A percentile compares a stretch with the other conserved stretches of the same genome.
phyloP scores from a whole-genome alignment of 2,888 invertebrate species.

The Hirtodrosophila alboralis region DNA sequence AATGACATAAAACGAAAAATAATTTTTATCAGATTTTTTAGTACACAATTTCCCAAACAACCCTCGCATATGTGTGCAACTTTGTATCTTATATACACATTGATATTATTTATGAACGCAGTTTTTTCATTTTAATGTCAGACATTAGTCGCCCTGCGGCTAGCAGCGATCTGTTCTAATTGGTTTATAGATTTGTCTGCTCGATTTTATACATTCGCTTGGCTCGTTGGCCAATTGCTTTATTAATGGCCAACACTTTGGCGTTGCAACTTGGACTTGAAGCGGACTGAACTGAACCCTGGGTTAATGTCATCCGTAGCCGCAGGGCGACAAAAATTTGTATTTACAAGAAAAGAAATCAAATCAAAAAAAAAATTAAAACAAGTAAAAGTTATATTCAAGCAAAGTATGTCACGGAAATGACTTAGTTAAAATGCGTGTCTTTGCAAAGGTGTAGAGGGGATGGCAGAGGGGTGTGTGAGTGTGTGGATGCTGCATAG shows the following conservation, averaged over 20 bases:
- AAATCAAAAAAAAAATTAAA: too few relatives aligned
- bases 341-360: slow-evolving; percentile 15
- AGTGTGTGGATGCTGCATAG: slow-evolving; percentile 44
- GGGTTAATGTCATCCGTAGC: slow-evolving; percentile 79
- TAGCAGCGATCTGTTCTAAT: slow-evolving; percentile 66
- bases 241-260: slow-evolving; percentile 58
- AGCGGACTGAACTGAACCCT: slow-evolving; percentile 12
- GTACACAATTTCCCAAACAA: slow-evolving; percentile 3
- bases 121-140: slow-evolving; percentile 62
- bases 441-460: background rate
- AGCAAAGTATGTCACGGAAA: slow-evolving; percentile 76
- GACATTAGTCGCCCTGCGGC: slow-evolving; percentile 55
- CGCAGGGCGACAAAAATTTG: slow-evolving; percentile 32
- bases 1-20: too few relatives aligned
- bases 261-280: background rate
- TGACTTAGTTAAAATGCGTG: slow-evolving; percentile 76
- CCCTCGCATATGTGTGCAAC: too few relatives aligned
- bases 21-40: too few relatives aligned
- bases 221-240: slow-evolving; percentile 56
- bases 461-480: background rate
- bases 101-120: slow-evolving; percentile 51
- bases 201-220: slow-evolving; percentile 48
- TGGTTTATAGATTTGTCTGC: slow-evolving; percentile 70
- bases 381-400: slow-evolving; percentile 69
- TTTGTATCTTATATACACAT: slow-evolving; percentile 13